Percentiles rank a stretch among this genome's conserved stretches.
phyloP scores from a whole-genome alignment of 2,113 vertebrate genomes.

The Lasiurus borealis region DNA sequence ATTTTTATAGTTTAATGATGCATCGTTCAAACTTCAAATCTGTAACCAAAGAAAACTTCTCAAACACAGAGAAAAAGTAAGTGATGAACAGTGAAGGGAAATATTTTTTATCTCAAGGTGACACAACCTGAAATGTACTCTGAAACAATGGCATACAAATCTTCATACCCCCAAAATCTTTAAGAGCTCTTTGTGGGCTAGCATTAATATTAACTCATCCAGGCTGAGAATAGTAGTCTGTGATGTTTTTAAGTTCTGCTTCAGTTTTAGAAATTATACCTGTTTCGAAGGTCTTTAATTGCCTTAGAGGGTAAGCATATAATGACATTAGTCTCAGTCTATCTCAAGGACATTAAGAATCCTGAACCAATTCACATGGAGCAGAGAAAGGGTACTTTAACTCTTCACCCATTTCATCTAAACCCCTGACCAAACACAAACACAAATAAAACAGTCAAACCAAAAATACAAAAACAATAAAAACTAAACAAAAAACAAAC shows the following conservation, averaged over 20 bases:
- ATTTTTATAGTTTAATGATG: conserved; percentile 56
- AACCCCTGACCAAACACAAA: not conserved
- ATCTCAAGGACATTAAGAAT: not conserved
- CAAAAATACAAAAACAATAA: not conserved
- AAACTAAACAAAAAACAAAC: not conserved
- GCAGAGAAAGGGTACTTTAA: not conserved
- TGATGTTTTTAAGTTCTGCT: not conserved
- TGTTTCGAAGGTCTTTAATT: not conserved
- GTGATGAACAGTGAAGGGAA: not conserved
- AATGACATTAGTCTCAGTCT: not conserved
- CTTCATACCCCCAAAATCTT: not conserved
- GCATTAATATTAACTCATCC: conserved; percentile 28
- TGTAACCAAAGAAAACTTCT: conserved; percentile 28
- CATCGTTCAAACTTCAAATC: conserved; percentile 28
- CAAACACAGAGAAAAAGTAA: not conserved
- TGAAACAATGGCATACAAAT: not conserved
- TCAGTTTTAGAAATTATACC: conserved; percentile 16
- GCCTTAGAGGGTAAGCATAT: not conserved
- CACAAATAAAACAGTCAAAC: not conserved
- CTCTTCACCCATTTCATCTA: not conserved
- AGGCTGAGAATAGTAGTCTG: not conserved
- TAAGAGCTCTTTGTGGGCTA: not conserved
- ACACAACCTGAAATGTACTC: not conserved
- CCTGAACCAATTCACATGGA: not conserved
- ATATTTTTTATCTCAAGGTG: conserved; percentile 13